Evolutionary conservation across 2,797 vertebrate species (phyloP).

Genomic region (Tinamus major): DNA sequence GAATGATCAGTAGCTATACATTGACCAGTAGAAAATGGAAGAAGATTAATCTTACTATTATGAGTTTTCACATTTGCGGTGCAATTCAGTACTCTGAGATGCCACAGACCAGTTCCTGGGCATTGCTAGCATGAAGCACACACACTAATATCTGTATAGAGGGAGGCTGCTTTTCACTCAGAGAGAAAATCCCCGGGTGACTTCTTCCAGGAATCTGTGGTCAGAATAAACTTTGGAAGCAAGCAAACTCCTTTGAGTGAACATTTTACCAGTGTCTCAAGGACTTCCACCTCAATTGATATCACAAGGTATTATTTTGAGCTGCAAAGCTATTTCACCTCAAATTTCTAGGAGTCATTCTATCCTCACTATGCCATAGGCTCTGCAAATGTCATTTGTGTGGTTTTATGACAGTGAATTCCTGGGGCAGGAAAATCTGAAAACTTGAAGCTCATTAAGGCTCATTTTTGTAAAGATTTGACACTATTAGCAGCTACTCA

Average conservation of each 20-base stretch:
- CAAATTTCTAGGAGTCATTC: not conserved
- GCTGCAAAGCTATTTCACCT: not conserved
- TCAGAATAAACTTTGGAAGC: not conserved
- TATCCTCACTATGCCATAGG: not conserved
- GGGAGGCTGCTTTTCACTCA: not conserved
- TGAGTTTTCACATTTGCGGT: not conserved
- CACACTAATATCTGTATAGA: not conserved
- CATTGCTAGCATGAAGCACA: not conserved
- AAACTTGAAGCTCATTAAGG: not conserved
- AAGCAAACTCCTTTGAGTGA: not conserved
- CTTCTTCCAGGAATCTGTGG: not conserved
- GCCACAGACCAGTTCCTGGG: not conserved
- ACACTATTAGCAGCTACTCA: not conserved
- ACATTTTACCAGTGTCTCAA: not conserved
- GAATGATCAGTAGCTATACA: not conserved
- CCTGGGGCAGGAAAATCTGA: no score
- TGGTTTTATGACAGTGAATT: not conserved
- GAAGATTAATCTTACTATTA: not conserved
- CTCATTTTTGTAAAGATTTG: conserved; percentile 27
- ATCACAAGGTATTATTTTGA: not conserved
- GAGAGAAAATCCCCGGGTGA: not conserved
- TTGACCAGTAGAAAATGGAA: not conserved
- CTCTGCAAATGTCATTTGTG: not conserved
- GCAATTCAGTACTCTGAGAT: not conserved
- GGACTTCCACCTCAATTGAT: not conserved